A percentile compares a stretch with the other conserved stretches of the same genome.
These are phyloP conservation scores for Macrophya alboannulata DNA, from an alignment of 2,888 invertebrate species.

Conservation along the genomic window DNA sequence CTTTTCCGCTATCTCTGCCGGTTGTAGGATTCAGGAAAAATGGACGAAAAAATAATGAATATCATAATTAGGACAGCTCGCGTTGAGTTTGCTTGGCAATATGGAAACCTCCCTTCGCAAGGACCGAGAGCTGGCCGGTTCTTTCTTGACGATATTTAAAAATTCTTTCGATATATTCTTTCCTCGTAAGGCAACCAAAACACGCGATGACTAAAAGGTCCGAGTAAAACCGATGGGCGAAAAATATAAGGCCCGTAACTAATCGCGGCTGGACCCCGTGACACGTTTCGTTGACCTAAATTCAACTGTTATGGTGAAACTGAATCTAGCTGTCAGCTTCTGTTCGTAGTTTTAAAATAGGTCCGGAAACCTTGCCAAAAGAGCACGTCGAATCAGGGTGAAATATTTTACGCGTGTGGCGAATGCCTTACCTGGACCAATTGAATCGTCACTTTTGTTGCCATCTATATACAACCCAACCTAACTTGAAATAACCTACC, in stretches of 20 bases:
- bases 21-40: background rate
- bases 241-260: constrained; percentile 44
- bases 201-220: constrained; percentile 25
- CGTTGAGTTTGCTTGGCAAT: background rate
- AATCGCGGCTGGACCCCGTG: constrained; percentile 54
- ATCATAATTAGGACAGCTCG: background rate
- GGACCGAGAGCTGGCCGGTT: background rate
- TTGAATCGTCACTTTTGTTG: constrained; percentile 56
- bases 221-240: background rate
- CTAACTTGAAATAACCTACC: background rate
- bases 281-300: constrained; percentile 55
- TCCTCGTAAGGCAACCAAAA: constrained; percentile 20
- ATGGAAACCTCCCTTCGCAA: background rate
- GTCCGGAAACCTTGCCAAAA: constrained; percentile 33
- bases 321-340: constrained; percentile 24
- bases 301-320: constrained; percentile 16
- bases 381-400: constrained; percentile 53
- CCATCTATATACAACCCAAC: constrained; percentile 13
- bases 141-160: background rate
- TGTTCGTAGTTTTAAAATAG: background rate
- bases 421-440: constrained; percentile 54
- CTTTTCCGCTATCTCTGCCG: background rate
- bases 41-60: background rate
- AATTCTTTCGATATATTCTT: constrained; percentile 7
- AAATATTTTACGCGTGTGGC: constrained; percentile 55